Evolutionary conservation across 2,113 vertebrate genomes (phyloP).

Genomic region (Meles meles): DNA sequence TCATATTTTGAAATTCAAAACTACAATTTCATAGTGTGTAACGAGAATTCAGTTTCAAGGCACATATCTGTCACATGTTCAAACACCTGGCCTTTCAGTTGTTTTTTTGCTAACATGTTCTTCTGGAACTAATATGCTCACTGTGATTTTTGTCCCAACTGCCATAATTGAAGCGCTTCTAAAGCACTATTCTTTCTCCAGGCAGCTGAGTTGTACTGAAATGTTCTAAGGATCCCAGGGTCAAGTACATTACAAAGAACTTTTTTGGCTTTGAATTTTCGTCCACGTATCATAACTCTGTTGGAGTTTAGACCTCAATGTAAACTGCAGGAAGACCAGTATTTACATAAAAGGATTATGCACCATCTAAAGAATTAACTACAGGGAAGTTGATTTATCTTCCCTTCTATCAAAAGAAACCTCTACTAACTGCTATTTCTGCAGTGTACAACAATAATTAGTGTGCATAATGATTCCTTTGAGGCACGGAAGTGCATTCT

Average conservation of each 20-base stretch:
- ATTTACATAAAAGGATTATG: conserved; percentile 55
- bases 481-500: background rate
- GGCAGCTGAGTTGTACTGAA: background rate
- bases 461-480: conserved; percentile 18
- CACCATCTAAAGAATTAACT: conserved; percentile 29
- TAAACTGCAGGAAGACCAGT: background rate
- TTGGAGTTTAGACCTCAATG: conserved; percentile 26
- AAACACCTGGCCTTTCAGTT: background rate
- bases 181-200: conserved; percentile 10
- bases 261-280: conserved; percentile 23
- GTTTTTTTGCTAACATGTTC: background rate
- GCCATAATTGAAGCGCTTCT: background rate
- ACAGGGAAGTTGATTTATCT: conserved; percentile 51
- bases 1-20: background rate
- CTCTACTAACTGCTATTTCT: conserved; percentile 28
- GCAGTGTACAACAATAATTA: conserved; percentile 52
- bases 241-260: conserved; percentile 43
- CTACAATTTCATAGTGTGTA: background rate
- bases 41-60: conserved; percentile 6
- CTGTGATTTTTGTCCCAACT: background rate
- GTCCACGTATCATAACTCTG: conserved; percentile 22
- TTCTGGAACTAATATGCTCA: background rate
- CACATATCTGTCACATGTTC: background rate
- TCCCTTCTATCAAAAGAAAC: conserved; percentile 33
- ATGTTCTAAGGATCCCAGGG: background rate